Evolutionary conservation across 2,113 vertebrate species (phyloP), one percentile per base, ranked within the genome.

Genomic region (Bufo bufo): DNA sequence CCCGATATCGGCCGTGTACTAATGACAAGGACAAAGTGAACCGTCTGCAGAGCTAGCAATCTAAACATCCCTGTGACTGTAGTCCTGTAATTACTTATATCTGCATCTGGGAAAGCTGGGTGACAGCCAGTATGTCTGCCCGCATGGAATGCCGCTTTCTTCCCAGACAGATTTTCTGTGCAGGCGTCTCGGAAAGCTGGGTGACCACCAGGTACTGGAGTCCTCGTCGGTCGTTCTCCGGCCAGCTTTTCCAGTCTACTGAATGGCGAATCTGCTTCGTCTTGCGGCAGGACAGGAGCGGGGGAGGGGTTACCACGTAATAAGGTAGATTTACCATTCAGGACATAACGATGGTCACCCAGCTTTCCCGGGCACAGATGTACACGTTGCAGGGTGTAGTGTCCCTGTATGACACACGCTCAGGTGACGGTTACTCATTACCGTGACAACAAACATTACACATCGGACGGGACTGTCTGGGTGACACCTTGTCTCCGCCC

Each of bases 361-460:
- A 65, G 61, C 61, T 65, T 20, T 65, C 61, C 61, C 61, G 7
- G 61, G 17, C 3, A 58, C 56, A 13, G 59, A 61, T 61, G 17
- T 16, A 19, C 6, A 3, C 8, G 9, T 6, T 52, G 56, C 59
- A 17, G 17, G 59, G 3, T 61, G 59, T 61, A 4, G 19, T 58
- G 56, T 58, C 9, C 9, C 4, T 58, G 16, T 61, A 61, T 61
- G 14, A 61, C 59, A 61, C 59, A 4, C 59, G 59, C 16, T 61
- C 59, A 14, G 3, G 59, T 61, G 4, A 61, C 47, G 17, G 45
- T 75, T 74, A 74, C 71, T 81, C 56, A 81, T 81, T 43, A 2
- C 79, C 33, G 0, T 9, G 79, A 59, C 56, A 81, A 81, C 56
- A 81, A 58, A 80, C 78, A 81, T 81, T 61, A 80, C 49, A 0